Percentiles rank a stretch among this genome's conserved stretches.
phyloP scores from a whole-genome alignment of 2,113 vertebrate species.

The Mesembrinibis cayennensis region DNA sequence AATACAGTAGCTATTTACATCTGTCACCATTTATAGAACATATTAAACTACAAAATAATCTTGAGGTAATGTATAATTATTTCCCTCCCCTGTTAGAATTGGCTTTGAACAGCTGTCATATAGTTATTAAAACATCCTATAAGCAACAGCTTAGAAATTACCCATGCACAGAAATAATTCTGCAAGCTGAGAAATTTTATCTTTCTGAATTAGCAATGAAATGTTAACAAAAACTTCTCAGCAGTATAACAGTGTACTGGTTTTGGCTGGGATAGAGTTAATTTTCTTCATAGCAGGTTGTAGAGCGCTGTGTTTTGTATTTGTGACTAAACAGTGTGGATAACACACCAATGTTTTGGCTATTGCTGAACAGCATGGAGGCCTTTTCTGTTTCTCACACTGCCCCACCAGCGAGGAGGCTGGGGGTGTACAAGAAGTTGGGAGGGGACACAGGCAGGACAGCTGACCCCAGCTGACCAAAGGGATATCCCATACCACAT shows the following conservation, averaged over 20 bases:
- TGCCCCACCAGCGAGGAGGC: not conserved
- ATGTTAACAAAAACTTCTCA: not conserved
- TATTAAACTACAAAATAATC: constrained; percentile 21
- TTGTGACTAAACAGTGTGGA: not conserved
- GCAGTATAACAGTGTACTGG: not conserved
- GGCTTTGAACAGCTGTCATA: constrained; percentile 20
- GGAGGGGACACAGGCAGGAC: not conserved
- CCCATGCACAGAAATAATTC: not conserved
- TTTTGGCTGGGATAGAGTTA: not conserved
- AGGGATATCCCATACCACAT: not conserved
- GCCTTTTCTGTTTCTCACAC: not conserved
- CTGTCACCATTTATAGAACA: not conserved
- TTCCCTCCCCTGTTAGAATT: not conserved
- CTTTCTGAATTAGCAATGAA: not conserved
- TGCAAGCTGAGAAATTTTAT: not conserved
- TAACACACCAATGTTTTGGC: not conserved
- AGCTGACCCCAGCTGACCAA: not conserved
- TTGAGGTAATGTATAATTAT: not conserved
- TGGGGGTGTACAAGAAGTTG: not conserved
- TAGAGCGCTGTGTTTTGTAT: not conserved
- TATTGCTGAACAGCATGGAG: not conserved
- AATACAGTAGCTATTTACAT: constrained; percentile 1
- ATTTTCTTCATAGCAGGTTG: not conserved
- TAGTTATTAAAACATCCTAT: not conserved
- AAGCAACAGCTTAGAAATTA: constrained; percentile 23